phyloP scores from a whole-genome alignment of 2,888 invertebrate genomes.

The Branchipolynoe longqiensis region DNA sequence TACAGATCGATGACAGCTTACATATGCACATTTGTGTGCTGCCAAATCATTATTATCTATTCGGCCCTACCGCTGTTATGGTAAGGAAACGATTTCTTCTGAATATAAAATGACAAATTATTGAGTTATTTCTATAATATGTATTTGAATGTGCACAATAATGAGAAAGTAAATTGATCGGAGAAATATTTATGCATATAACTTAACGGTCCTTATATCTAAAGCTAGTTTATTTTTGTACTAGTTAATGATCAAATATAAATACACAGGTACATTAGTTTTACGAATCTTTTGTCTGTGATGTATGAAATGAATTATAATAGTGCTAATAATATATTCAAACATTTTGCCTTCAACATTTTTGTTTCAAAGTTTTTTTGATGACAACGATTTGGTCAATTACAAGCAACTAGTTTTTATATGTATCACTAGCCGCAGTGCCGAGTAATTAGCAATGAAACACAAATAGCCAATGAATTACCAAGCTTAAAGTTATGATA shows the following conservation, averaged over 20 bases:
- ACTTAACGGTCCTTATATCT: too few relatives aligned
- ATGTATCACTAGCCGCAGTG: too few relatives aligned
- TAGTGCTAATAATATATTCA: background rate
- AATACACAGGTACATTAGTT: background rate
- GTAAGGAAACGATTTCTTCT: constrained; percentile 68
- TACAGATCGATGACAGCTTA: constrained; percentile 70
- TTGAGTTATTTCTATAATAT: background rate
- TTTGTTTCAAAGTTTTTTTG: background rate
- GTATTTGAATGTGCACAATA: background rate
- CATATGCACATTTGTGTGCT: constrained; percentile 73
- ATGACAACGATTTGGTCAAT: too few relatives aligned
- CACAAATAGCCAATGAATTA: too few relatives aligned
- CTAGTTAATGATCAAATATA: background rate
- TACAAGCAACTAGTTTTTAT: too few relatives aligned
- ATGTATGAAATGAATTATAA: background rate
- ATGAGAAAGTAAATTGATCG: too few relatives aligned
- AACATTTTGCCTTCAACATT: background rate
- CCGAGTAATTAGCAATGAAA: too few relatives aligned
- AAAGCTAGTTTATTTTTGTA: too few relatives aligned
- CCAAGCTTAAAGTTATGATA: too few relatives aligned
- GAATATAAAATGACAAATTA: background rate
- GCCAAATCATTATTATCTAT: constrained; percentile 74
- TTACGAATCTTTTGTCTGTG: background rate
- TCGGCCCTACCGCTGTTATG: constrained; percentile 76
- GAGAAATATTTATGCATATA: too few relatives aligned